Evolutionary conservation across 2,797 vertebrate genomes (phyloP).

Genomic region (Simalia tracyae): DNA sequence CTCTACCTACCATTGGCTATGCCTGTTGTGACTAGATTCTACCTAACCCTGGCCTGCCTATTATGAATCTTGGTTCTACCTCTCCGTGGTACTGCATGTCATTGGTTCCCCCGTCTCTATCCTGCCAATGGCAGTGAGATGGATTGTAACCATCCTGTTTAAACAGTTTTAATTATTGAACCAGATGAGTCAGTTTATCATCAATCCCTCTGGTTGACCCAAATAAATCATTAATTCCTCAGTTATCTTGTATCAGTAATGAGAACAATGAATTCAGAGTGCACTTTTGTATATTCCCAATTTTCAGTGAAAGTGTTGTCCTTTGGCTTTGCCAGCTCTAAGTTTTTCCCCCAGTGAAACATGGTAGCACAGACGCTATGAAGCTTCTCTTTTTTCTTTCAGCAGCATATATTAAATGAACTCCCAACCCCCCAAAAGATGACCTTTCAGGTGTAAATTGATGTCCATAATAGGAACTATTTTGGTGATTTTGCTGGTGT

Average conservation of each 20-base stretch:
- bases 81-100: background rate
- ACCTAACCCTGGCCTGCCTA: background rate
- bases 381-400: conserved; percentile 19
- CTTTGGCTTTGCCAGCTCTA: background rate
- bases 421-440: background rate
- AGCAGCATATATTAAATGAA: rapidly evolving
- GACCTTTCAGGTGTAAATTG: background rate
- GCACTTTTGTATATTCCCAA: background rate
- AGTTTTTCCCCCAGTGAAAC: conserved; percentile 2
- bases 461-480: background rate
- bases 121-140: background rate
- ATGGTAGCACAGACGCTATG: background rate
- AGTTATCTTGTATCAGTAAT: background rate
- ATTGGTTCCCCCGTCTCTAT: background rate
- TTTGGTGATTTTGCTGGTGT: background rate
- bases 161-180: background rate
- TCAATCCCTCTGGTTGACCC: background rate
- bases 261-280: background rate
- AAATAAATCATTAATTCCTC: background rate
- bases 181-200: background rate
- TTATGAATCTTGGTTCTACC: background rate
- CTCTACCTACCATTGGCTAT: background rate
- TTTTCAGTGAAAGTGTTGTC: background rate
- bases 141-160: background rate
- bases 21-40: background rate